Evolutionary conservation across 2,113 vertebrate species (phyloP).

Genomic region (Pelodiscus sinensis): DNA sequence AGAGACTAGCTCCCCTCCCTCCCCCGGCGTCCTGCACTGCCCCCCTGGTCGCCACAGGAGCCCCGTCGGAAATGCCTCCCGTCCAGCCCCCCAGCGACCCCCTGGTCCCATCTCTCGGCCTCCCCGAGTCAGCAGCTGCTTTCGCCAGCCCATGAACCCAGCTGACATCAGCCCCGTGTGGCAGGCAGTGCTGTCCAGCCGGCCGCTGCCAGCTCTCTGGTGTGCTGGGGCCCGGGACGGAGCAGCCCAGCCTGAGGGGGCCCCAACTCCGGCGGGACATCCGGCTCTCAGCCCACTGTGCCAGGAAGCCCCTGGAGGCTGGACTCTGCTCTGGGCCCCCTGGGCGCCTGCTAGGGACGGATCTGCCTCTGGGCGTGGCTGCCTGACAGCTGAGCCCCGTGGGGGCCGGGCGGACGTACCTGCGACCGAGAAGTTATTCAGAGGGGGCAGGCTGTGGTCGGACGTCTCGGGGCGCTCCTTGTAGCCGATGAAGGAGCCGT

Average conservation of each 20-base stretch:
- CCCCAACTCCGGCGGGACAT: too few relatives aligned
- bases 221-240: too few relatives aligned
- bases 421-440: slow-evolving; percentile 96
- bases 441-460: slow-evolving; percentile 86
- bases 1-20: neutral
- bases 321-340: neutral
- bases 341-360: too few relatives aligned
- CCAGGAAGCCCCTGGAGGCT: neutral
- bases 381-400: too few relatives aligned
- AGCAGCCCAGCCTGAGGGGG: too few relatives aligned
- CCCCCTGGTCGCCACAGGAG: too few relatives aligned
- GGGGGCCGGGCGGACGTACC: slow-evolving; percentile 68
- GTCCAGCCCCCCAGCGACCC: too few relatives aligned
- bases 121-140: neutral
- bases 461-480: slow-evolving; percentile 91
- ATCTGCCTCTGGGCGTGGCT: too few relatives aligned
- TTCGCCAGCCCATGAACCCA: neutral
- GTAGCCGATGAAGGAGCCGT: slow-evolving; percentile 95
- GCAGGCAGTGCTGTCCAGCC: neutral
- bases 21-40: neutral
- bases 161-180: too few relatives aligned
- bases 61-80: neutral
- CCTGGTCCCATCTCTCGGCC: neutral
- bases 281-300: accelerated
- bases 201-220: neutral